Conservation (phyloP, 2,888 invertebrate genomes). For the Palloptera scutellata region DNA sequence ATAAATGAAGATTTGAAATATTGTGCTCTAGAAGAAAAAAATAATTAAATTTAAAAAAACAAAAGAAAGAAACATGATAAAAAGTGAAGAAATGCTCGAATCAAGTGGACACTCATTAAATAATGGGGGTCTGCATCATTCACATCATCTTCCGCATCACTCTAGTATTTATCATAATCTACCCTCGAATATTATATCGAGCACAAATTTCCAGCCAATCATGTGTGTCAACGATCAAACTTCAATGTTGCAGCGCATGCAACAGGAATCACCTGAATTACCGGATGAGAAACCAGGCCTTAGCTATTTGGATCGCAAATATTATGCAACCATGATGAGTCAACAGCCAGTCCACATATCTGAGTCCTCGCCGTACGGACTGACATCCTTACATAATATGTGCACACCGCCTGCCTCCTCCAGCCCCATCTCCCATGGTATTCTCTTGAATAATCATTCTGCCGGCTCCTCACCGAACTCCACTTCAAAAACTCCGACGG, state of each 20-base stretch:
- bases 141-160: constrained; percentile 41
- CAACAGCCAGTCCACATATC: constrained; percentile 30
- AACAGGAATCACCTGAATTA: constrained; percentile 55
- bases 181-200: constrained; percentile 50
- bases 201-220: constrained; percentile 54
- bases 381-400: constrained; percentile 43
- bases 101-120: constrained; percentile 39
- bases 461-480: constrained; percentile 50
- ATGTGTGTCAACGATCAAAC: constrained; percentile 39
- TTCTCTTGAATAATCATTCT: constrained; percentile 45
- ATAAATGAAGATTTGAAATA: neutral
- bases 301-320: constrained; percentile 57
- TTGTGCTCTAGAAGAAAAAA: constrained; percentile 7
- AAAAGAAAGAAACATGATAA: constrained; percentile 51
- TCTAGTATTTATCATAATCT: constrained; percentile 51
- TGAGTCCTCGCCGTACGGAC: constrained; percentile 36
- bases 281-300: constrained; percentile 59
- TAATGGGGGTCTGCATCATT: constrained; percentile 41
- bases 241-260: constrained; percentile 44
- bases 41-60: constrained; percentile 17
- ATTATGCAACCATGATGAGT: constrained; percentile 48
- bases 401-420: constrained; percentile 53
- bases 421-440: constrained; percentile 51
- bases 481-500: constrained; percentile 49
- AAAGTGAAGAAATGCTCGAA: constrained; percentile 60